Conservation (phyloP, 2,113 vertebrate genomes). For the Myanophis thanlyinensis region DNA sequence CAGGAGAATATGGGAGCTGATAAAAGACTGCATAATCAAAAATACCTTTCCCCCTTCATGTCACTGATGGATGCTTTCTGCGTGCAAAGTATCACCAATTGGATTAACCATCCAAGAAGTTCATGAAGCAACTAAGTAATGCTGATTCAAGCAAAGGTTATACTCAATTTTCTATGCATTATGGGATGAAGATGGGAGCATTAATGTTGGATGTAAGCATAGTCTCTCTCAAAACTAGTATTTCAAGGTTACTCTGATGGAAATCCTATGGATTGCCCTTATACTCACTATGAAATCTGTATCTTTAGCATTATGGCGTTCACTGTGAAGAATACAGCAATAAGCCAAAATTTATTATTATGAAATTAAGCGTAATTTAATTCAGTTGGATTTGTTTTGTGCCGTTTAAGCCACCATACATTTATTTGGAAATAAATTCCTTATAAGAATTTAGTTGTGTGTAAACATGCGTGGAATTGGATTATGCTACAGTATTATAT, state of each 20-base stretch:
- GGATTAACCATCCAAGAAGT: background rate
- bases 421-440: background rate
- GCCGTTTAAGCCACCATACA: background rate
- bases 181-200: background rate
- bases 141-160: background rate
- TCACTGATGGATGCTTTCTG: background rate
- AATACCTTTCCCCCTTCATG: background rate
- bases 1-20: background rate
- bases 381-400: background rate
- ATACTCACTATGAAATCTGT: background rate
- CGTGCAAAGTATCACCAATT: background rate
- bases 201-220: background rate
- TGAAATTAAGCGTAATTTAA: background rate
- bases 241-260: background rate
- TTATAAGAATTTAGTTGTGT: background rate
- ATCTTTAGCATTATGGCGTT: background rate
- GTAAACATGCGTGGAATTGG: background rate
- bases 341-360: background rate
- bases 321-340: background rate
- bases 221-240: background rate
- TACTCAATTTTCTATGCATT: background rate
- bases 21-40: background rate
- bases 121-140: slow-evolving; percentile 22
- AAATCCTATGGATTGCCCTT: background rate
- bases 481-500: background rate